These are phyloP conservation scores for Oostethus manadensis DNA, from an alignment of 2,113 vertebrate genomes.

Conservation along the genomic window DNA sequence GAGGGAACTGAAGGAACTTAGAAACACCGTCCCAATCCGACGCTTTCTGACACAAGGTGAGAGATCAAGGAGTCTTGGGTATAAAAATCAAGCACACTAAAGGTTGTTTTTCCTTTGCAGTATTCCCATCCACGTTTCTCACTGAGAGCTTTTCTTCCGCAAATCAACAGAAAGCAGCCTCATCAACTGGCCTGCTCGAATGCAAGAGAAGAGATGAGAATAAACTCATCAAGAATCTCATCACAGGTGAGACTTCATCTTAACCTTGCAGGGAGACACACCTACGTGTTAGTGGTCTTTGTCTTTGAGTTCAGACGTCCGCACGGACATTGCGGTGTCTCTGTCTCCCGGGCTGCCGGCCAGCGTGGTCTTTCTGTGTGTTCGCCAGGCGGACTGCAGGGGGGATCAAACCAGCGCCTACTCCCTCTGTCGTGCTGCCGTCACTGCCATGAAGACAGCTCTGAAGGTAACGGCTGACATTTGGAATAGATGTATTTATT, in stretches of 20 bases:
- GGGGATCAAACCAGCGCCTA: slow-evolving; percentile 41
- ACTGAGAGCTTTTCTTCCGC: slow-evolving; percentile 14
- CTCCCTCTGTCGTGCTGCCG: slow-evolving; percentile 52
- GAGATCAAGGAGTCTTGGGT: neutral
- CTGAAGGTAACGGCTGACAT: slow-evolving; percentile 68
- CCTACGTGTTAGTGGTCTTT: neutral
- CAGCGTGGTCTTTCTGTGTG: slow-evolving; percentile 72
- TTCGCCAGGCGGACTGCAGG: slow-evolving; percentile 65
- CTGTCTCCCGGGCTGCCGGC: slow-evolving; percentile 65
- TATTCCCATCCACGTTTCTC: slow-evolving; percentile 4
- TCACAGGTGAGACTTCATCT: slow-evolving; percentile 65
- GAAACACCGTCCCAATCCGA: slow-evolving; percentile 57
- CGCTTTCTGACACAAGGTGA: slow-evolving; percentile 56
- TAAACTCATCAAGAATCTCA: slow-evolving; percentile 74
- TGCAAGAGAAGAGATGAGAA: slow-evolving; percentile 72
- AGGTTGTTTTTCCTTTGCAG: slow-evolving; percentile 22
- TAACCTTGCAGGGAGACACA: neutral
- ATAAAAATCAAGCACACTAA: neutral
- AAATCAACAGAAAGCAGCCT: neutral
- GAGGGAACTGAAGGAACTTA: slow-evolving; percentile 65
- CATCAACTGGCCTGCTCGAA: slow-evolving; percentile 64
- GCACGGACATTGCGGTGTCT: slow-evolving; percentile 54
- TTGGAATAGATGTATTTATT: slow-evolving; percentile 29
- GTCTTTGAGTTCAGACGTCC: slow-evolving; percentile 62
- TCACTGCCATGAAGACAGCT: slow-evolving; percentile 67